A percentile compares a stretch with the other conserved stretches of the same genome.
phyloP scores from a whole-genome alignment of 2,113 vertebrate genomes.

The Pelusios castaneus region DNA sequence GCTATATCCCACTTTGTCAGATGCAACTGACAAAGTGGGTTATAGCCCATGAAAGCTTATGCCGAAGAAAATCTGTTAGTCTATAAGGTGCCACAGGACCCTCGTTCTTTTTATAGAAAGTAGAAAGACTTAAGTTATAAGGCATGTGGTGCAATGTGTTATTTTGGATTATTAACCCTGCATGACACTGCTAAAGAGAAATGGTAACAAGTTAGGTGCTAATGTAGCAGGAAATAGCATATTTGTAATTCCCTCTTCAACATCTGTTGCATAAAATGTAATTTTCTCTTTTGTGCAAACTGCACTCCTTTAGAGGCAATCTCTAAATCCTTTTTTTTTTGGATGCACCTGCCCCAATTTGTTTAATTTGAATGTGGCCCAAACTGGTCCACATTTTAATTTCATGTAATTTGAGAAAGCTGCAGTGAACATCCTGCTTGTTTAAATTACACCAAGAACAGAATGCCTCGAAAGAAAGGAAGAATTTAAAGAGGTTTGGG shows the following conservation, averaged over 20 bases:
- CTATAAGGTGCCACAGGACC: no score
- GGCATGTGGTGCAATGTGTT: conserved; percentile 5
- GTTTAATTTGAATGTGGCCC: conserved; percentile 6
- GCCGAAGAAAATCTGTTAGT: no score
- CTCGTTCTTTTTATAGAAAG: no score
- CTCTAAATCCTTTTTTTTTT: conserved; percentile 39
- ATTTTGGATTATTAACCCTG: conserved; percentile 37
- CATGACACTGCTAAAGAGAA: conserved; percentile 25
- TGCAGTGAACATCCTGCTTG: background rate
- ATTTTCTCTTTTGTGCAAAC: conserved; percentile 62
- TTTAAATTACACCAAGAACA: background rate
- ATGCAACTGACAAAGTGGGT: no score
- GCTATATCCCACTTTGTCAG: no score
- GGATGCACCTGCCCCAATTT: conserved; percentile 36
- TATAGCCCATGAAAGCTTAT: no score
- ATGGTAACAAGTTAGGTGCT: conserved; percentile 35
- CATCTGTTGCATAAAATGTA: conserved; percentile 68
- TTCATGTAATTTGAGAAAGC: background rate
- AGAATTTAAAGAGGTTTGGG: background rate
- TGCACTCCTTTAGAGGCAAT: conserved; percentile 52
- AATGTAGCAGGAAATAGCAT: conserved; percentile 28
- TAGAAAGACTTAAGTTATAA: conserved; percentile 27
- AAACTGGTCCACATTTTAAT: conserved; percentile 1
- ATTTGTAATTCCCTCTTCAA: conserved; percentile 54
- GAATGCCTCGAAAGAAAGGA: background rate